phyloP scores from a whole-genome alignment of 1,140 invertebrate genomes.

The Laupala kohalensis region DNA sequence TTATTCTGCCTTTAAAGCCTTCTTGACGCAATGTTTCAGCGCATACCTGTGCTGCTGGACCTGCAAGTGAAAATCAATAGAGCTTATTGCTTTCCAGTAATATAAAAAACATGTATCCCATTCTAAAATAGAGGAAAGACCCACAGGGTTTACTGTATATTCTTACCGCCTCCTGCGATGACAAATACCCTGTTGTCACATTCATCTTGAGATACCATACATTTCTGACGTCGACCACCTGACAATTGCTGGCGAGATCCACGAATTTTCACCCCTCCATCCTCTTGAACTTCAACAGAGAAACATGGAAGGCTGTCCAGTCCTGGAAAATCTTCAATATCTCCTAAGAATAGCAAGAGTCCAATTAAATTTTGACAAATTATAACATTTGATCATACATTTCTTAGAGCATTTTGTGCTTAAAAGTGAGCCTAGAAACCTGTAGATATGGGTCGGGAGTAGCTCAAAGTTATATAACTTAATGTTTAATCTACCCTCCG shows the following conservation, averaged over 20 bases:
- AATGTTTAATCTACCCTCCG: too few relatives aligned
- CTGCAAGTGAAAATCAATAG: slow-evolving; percentile 29
- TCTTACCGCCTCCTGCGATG: slow-evolving; percentile 63
- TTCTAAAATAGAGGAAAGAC: not conserved
- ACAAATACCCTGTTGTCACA: slow-evolving; percentile 42
- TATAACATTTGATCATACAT: too few relatives aligned
- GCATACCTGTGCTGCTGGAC: slow-evolving; percentile 68
- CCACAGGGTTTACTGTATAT: not conserved
- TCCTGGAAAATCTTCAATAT: slow-evolving; percentile 85
- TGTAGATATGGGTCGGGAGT: too few relatives aligned
- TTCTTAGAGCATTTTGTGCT: too few relatives aligned
- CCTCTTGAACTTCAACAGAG: slow-evolving; percentile 37
- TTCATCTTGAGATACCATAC: slow-evolving; percentile 17
- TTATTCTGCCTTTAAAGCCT: slow-evolving; percentile 65
- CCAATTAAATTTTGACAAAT: too few relatives aligned
- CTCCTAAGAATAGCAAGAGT: slow-evolving; percentile 36
- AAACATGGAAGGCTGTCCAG: slow-evolving; percentile 79
- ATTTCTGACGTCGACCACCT: not conserved
- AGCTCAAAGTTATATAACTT: too few relatives aligned
- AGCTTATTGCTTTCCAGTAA: not conserved
- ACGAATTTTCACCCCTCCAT: not conserved
- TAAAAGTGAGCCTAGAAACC: too few relatives aligned
- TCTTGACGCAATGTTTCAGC: slow-evolving; percentile 78
- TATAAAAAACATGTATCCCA: not conserved
- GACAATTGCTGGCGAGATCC: not conserved